Conservation (phyloP, 1,140 invertebrate species). For the Listronotus oregonensis region DNA sequence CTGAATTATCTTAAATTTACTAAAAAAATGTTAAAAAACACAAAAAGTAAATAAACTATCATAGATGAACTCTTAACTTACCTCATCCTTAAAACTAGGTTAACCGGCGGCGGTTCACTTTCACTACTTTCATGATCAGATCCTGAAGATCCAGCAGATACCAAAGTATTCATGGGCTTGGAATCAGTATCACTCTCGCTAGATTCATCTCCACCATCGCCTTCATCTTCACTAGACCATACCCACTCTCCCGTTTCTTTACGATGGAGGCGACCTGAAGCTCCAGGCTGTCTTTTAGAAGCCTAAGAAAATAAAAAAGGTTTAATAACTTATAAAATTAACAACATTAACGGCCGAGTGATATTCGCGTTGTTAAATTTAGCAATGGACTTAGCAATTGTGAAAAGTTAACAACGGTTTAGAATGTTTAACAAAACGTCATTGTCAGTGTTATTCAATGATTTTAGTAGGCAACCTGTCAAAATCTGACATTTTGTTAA, state of each 20-base stretch:
- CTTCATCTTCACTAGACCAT: constrained; percentile 90
- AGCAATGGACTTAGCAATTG: too few relatives aligned
- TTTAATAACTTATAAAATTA: too few relatives aligned
- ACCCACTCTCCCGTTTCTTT: constrained; percentile 98
- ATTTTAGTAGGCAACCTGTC: too few relatives aligned
- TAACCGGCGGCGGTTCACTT: constrained; percentile 62
- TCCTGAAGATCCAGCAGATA: constrained; percentile 89
- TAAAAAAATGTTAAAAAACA: too few relatives aligned
- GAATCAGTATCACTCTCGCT: constrained; percentile 62
- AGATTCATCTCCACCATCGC: constrained; percentile 68
- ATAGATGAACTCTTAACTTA: constrained; percentile 25
- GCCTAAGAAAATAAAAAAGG: constrained; percentile 58
- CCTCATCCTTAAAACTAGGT: constrained; percentile 82
- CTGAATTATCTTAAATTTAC: too few relatives aligned
- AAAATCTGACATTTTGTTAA: too few relatives aligned
- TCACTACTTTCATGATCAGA: constrained; percentile 67
- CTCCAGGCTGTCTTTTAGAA: constrained; percentile 82
- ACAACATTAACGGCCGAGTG: too few relatives aligned
- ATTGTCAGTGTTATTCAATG: too few relatives aligned
- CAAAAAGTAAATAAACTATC: too few relatives aligned
- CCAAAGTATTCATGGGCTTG: constrained; percentile 60
- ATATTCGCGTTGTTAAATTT: too few relatives aligned
- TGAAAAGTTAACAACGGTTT: too few relatives aligned
- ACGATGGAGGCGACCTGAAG: constrained; percentile 88
- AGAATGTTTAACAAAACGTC: too few relatives aligned